These are phyloP conservation scores for Onychomys leucogaster DNA, from an alignment of 2,797 vertebrate species.

Conservation along the genomic window DNA sequence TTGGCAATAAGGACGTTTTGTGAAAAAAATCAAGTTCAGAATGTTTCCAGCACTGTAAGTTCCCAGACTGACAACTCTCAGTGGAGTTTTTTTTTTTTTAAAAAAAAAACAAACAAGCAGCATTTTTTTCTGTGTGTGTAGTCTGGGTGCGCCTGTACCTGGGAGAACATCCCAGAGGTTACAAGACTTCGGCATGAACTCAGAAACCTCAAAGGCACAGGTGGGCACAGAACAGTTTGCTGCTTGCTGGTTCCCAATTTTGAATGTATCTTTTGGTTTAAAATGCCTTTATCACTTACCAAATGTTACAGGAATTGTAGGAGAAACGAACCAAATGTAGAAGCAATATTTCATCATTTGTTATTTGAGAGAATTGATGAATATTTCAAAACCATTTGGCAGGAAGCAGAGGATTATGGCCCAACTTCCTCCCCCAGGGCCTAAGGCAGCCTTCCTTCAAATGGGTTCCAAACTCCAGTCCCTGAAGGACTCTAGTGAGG, in stretches of 20 bases:
- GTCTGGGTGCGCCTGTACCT: neutral
- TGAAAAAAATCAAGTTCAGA: conserved; percentile 21
- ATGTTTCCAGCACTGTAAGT: neutral
- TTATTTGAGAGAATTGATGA: conserved; percentile 63
- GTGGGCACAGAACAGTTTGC: neutral
- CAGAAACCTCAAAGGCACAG: neutral
- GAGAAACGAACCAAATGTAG: conserved; percentile 59
- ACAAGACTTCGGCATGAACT: neutral
- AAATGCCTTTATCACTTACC: conserved; percentile 57
- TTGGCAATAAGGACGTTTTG: conserved; percentile 36
- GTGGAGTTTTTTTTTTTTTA: no score
- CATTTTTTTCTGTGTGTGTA: neutral
- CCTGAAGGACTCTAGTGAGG: neutral
- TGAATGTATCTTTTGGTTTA: conserved; percentile 53
- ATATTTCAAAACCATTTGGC: conserved; percentile 67
- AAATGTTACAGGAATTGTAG: conserved; percentile 58
- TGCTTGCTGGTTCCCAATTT: neutral
- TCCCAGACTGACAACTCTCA: neutral
- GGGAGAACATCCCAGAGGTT: neutral
- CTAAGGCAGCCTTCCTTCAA: conserved; percentile 2
- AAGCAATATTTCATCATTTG: conserved; percentile 65
- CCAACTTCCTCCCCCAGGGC: neutral
- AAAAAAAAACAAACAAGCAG: neutral
- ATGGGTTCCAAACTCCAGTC: neutral
- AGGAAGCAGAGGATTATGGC: neutral